These are phyloP conservation scores for Enteromius thamalakanensis DNA, from an alignment of 2,797 vertebrate genomes.

Conservation along the genomic window DNA sequence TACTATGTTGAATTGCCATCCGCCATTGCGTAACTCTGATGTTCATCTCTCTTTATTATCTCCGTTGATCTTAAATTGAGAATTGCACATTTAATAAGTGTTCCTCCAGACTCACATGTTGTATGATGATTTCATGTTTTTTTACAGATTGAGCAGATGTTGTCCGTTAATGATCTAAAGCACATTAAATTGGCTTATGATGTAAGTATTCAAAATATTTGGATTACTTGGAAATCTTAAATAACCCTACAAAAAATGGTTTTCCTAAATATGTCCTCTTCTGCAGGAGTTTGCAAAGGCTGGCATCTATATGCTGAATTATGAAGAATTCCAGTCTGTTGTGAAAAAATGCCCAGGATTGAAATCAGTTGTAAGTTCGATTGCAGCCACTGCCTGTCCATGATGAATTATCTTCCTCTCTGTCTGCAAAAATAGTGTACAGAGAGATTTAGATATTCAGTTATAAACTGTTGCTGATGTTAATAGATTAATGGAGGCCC, in stretches of 20 bases:
- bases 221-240: not conserved
- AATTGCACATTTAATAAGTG: not conserved
- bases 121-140: not conserved
- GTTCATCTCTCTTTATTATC: not conserved
- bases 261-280: constrained; percentile 22
- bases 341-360: constrained; percentile 76
- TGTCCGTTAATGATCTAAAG: constrained; percentile 74
- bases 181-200: constrained; percentile 78
- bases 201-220: constrained; percentile 58
- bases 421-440: not conserved
- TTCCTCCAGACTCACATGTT: not conserved
- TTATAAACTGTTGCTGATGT: constrained; percentile 18
- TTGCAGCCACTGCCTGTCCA: not conserved
- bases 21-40: not conserved
- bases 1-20: not conserved
- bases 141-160: constrained; percentile 73
- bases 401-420: not conserved
- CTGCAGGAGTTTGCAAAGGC: constrained; percentile 72
- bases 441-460: not conserved
- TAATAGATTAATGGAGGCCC: constrained; percentile 13
- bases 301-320: constrained; percentile 68
- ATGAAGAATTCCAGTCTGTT: constrained; percentile 72
- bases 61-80: not conserved
- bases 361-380: constrained; percentile 67
- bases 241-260: not conserved